phyloP scores from a whole-genome alignment of 2,888 invertebrate species.

The Lochmaea capreae region DNA sequence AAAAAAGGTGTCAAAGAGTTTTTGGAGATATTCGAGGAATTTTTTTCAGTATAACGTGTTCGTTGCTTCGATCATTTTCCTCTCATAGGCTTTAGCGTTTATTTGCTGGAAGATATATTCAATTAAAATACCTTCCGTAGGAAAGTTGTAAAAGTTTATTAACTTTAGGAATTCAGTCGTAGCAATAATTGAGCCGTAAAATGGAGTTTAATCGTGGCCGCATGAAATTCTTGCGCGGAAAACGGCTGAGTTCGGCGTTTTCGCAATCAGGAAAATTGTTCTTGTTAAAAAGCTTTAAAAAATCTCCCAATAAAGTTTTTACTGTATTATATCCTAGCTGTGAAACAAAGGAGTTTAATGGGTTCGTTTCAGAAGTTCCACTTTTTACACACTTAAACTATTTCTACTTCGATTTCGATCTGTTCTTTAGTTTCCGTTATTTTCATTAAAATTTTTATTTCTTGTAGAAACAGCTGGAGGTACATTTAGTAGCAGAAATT shows the following conservation, averaged over 20 bases:
- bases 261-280: slow-evolving; percentile 34
- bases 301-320: slow-evolving; percentile 13
- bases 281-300: slow-evolving; percentile 28
- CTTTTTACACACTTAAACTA: too few species aligned
- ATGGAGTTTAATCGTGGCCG: slow-evolving; percentile 43
- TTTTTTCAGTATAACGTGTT: not conserved
- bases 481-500: too few species aligned
- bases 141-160: slow-evolving; percentile 46
- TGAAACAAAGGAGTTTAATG: slow-evolving; percentile 5
- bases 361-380: too few species aligned
- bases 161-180: slow-evolving; percentile 43
- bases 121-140: slow-evolving; percentile 41
- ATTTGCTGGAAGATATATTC: slow-evolving; percentile 33
- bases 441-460: too few species aligned
- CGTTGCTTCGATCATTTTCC: not conserved
- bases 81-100: not conserved
- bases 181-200: slow-evolving; percentile 46
- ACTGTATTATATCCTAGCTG: not conserved
- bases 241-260: slow-evolving; percentile 30
- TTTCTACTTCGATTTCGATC: too few species aligned
- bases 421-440: too few species aligned
- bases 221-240: slow-evolving; percentile 43
- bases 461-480: too few species aligned
- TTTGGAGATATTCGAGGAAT: slow-evolving; percentile 7
- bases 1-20: not conserved